Percentiles rank a stretch among this genome's conserved stretches.
phyloP scores from a whole-genome alignment of 2,888 invertebrate species.

The Andricus quercusramuli region DNA sequence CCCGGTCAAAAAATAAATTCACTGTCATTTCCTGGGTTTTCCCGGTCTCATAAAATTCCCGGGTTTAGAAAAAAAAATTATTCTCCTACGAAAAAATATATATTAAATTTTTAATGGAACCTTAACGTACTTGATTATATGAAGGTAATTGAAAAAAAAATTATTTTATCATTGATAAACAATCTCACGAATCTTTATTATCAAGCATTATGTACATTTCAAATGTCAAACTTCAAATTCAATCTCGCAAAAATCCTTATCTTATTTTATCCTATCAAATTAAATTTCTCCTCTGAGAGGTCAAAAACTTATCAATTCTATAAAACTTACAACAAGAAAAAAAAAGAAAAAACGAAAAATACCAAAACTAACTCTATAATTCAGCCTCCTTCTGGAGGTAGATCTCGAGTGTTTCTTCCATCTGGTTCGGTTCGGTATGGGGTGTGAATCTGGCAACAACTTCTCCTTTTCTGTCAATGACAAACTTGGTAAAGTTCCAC shows the following conservation, averaged over 20 bases:
- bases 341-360: background rate
- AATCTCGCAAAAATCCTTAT: background rate
- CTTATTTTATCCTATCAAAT: background rate
- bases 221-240: background rate
- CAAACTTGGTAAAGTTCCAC: conserved; percentile 93
- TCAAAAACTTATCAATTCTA: background rate
- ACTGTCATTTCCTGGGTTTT: no score
- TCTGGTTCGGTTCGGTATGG: conserved; percentile 78
- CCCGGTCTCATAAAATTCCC: no score
- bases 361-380: background rate
- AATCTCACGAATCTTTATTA: background rate
- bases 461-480: conserved; percentile 85
- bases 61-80: no score
- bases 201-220: background rate
- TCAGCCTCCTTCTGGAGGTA: background rate
- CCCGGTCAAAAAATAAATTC: no score
- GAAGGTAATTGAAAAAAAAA: no score
- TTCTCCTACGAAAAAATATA: no score
- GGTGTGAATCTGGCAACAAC: conserved; percentile 84
- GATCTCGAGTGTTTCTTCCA: conserved; percentile 77
- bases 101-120: no score
- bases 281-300: background rate
- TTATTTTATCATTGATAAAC: background rate
- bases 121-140: no score
- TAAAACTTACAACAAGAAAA: background rate